Evolutionary conservation across 2,888 invertebrate genomes (phyloP), one percentile per base, ranked within the genome.

Genomic region (Cerceris ruficornis): DNA sequence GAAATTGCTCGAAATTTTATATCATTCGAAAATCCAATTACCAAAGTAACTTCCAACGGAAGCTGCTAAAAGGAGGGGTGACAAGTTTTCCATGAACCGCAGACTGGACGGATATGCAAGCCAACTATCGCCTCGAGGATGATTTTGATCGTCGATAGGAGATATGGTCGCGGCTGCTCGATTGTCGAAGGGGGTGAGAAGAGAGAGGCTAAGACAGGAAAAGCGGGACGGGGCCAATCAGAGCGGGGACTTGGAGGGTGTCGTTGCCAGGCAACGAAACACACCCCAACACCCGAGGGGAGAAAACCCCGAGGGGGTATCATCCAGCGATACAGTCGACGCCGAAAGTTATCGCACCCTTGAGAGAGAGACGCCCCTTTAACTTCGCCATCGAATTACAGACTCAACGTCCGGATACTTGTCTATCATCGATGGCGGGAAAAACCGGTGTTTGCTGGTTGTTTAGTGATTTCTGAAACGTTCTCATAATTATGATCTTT

Each of bases 191-290:
- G 76, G 80, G 79, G 78, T 72, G 82, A 83, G 84, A 84, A 81
- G 83, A 81, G 81, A 76, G 84, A 84, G 82, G 75, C 84, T 84
- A 84, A 89, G 87, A 87, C 84, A 87, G 88, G 87, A 87, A 84
- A 87, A 87, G 81, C 77, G 84, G 86, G 82, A 88, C 84, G 86
- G 89, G 89, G 88, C 90, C 91, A 91, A 91, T 91, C 90, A 86
- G 89, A 89, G 87, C 84, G 65, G 85, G 88, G 87, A 88, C 87
- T 87, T 88, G 77, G 89, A 87, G 89, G 88, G 89, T 89, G 87
- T 88, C 87, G 92, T 92, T 92, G 91, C 92, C 87, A 86, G 87
- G 92, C 92, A 91, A 92, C 92, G 88, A 88, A 88, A 89, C 88
- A 89, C 89, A 88, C 88, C 89, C 87, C 86, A 88, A 89, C 82